Base-by-base conservation (phyloP, 35 echinoderm and acorn worm genomes). In the Stichopus chloronotus region DNA sequence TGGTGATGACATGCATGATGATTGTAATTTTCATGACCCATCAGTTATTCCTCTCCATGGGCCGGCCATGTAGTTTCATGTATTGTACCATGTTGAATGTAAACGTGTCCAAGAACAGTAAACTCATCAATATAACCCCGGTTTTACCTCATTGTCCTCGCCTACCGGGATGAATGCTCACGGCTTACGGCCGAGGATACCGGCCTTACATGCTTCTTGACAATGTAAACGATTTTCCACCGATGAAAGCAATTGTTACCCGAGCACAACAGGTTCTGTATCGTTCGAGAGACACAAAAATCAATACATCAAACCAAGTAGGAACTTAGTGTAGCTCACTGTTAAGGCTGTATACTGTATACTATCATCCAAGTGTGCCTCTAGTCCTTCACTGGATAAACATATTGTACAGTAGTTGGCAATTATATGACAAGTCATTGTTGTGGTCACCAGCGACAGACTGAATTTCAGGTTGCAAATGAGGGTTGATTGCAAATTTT, bases 261-360 rank as follows among this genome's bases (percentile, higher is more conserved):
- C 16, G 80, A 83, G 80, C 80, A 83, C 80, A 83, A 83, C 80
- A 57, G 80, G 80, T 83, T 56, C 17, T 83, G n/a, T 56, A n/a
- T 83, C 55, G 54, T 25, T 83, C 19, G 9, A 11, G 10, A 55
- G 53, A 53, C 8, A 83, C 43, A 55, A 83, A 11, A 56, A 83
- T 53, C 43, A 53, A 24, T 53, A 83, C 55, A 83, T 83, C 52
- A 83, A 83, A 52, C 80, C 55, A 56, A 83, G 55, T 5, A 65
- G 19, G 61, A 19, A 11, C 19, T 43, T 9, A 65, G 61, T 65
- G 11, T 65, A 14, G 61, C 61, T 14, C 61, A 65, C 61, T 65
- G 61, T 8, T 43, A 43, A 43, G 30, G 30, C 30, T 43, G 30
- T 43, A 43, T 43, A 43, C 30, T 0, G 30, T 43, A 43, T 3